Evolutionary conservation across 2,797 vertebrate species (phyloP).

Genomic region (Cuniculus paca): DNA sequence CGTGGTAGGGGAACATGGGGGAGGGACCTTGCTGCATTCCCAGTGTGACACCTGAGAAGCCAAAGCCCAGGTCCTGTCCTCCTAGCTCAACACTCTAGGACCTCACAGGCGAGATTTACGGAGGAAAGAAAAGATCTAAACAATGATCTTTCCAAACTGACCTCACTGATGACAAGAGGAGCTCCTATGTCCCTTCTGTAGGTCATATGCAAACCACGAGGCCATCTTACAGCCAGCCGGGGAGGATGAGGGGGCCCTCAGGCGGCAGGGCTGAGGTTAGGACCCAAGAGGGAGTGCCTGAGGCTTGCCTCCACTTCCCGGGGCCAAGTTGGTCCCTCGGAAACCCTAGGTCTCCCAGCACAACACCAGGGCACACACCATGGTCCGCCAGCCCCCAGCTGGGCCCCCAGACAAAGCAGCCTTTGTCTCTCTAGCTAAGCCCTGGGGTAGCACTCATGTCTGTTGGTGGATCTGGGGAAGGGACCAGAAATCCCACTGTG

Average conservation of each 20-base stretch:
- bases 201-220: fast-evolving
- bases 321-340: background rate
- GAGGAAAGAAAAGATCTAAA: background rate
- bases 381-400: background rate
- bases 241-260: background rate
- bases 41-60: fast-evolving
- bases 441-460: background rate
- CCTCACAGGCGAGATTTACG: background rate
- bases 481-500: background rate
- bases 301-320: fast-evolving
- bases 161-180: background rate
- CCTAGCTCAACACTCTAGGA: background rate
- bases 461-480: background rate
- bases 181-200: background rate
- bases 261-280: background rate
- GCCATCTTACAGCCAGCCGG: fast-evolving
- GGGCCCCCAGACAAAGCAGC: fast-evolving
- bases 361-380: background rate
- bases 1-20: fast-evolving
- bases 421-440: background rate
- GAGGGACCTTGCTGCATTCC: background rate
- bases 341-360: background rate
- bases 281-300: background rate
- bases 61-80: background rate
- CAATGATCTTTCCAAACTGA: no score